Evolutionary conservation across 2,888 invertebrate species (phyloP), one percentile per base, ranked within the genome.

Genomic region (Tiphia femorata): DNA sequence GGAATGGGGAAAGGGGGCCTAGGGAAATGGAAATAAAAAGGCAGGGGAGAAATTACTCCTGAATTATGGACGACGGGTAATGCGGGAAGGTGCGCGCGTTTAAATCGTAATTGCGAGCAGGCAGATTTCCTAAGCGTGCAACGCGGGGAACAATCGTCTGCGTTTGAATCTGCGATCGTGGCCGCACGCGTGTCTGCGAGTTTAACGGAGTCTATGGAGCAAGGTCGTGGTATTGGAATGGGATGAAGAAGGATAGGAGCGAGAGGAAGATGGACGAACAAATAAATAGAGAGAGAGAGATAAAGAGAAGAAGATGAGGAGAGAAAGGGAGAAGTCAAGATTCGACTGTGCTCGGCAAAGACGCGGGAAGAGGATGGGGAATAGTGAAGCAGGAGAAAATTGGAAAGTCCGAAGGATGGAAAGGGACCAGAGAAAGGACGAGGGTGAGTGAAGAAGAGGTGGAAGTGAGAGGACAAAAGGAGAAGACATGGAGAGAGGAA

Each of bases 51-150:
- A 65, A 65, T 65, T 58, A 50, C 62, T 63, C 38, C 40, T 49
- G 49, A 66, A 66, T 66, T 63, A 67, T 67, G 51, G 56, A 46
- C 16, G 43, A 37, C 30, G 48, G 33, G 40, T 62, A 65, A 64
- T 62, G 48, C 55, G 50, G 41, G 20, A 27, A 37, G 38, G 38
- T 59, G 56, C 53, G 53, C n/a, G 64, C 51, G 52, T 51, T 63
- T 57, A 60, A 63, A 64, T 60, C 57, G 56, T 54, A 66, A 66
- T 66, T 54, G 51, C 57, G 37, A 38, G 27, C 35, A 10, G 27
- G 42, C 43, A 40, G 60, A 63, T 19, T 43, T 27, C 16, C 35
- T 12, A 5, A 17, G 14, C 27, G 27, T 43, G 27, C 27, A 23
- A 8, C n/a, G n/a, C n/a, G n/a, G n/a, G n/a, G n/a, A n/a, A n/a